Percentiles rank a stretch among this genome's conserved stretches.
phyloP scores from a whole-genome alignment of 2,113 vertebrate species.

The Dromaius novaehollandiae region DNA sequence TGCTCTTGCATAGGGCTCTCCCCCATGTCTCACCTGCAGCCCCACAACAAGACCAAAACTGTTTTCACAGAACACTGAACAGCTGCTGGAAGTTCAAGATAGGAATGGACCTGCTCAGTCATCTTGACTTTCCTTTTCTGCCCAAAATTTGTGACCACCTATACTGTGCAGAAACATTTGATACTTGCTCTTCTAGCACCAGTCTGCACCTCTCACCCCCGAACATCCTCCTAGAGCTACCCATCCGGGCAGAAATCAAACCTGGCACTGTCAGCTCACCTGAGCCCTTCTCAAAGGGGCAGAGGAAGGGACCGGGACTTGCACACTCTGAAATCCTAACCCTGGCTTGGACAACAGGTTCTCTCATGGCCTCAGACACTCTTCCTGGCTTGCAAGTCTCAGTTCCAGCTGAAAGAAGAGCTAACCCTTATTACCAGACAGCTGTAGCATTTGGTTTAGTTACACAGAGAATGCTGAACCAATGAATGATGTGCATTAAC shows the following conservation, averaged over 20 bases:
- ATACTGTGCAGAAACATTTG: background rate
- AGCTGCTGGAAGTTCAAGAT: background rate
- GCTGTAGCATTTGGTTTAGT: background rate
- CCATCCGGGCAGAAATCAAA: background rate
- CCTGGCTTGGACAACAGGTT: background rate
- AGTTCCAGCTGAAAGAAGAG: background rate
- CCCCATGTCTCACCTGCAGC: no score
- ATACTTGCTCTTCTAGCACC: background rate
- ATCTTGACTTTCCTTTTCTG: background rate
- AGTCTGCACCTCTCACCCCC: accelerated
- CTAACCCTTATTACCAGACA: background rate
- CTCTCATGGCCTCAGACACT: background rate
- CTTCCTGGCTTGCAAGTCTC: background rate
- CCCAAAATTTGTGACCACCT: background rate
- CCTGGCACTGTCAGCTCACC: background rate
- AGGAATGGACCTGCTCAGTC: background rate
- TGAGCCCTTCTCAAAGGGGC: background rate
- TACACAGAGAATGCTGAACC: background rate
- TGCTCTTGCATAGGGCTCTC: background rate
- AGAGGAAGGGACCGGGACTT: background rate
- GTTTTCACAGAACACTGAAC: background rate
- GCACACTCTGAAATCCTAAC: background rate
- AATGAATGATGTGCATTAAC: background rate
- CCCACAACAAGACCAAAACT: background rate
- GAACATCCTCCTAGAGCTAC: background rate